Conservation (phyloP, 2,888 invertebrate genomes). For the Lepidocyrtinus sp. region DNA sequence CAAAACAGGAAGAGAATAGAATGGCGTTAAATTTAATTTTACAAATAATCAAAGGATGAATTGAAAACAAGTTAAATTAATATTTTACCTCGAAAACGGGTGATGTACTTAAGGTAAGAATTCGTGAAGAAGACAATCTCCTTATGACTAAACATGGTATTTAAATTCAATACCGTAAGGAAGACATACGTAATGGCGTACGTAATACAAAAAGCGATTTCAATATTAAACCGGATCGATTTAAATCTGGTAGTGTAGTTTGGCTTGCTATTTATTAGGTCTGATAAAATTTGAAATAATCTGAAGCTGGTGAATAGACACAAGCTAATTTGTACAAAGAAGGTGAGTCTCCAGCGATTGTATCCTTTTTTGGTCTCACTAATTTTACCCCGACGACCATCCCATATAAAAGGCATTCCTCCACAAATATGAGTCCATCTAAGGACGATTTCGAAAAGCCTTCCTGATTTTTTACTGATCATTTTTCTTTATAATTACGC, state of each 20-base stretch:
- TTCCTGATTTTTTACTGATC: slow-evolving; percentile 45
- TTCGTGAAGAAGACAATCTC: slow-evolving; percentile 30
- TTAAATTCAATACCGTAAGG: slow-evolving; percentile 1
- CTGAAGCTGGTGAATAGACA: slow-evolving; percentile 3
- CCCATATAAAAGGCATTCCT: slow-evolving; percentile 52
- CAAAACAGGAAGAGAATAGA: neutral
- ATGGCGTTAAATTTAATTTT: slow-evolving; percentile 10
- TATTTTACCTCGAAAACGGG: slow-evolving; percentile 45
- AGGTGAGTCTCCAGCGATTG: slow-evolving; percentile 20
- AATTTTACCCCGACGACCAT: slow-evolving; percentile 31
- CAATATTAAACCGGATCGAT: neutral
- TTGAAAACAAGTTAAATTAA: slow-evolving; percentile 11
- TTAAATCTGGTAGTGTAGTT: slow-evolving; percentile 6
- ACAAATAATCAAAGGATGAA: neutral
- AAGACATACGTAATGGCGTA: neutral
- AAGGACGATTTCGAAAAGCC: slow-evolving; percentile 24
- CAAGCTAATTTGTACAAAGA: slow-evolving; percentile 17
- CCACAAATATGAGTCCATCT: slow-evolving; percentile 47
- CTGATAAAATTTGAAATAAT: neutral
- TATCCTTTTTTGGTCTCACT: slow-evolving; percentile 1
- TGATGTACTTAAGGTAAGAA: slow-evolving; percentile 37
- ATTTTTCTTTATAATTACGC: slow-evolving; percentile 8
- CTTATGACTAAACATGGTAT: slow-evolving; percentile 14
- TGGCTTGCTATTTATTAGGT: too few relatives aligned
- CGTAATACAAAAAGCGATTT: slow-evolving; percentile 5